These are phyloP conservation scores for Herpailurus yagouaroundi DNA, from an alignment of 2,113 vertebrate genomes.

Conservation along the genomic window DNA sequence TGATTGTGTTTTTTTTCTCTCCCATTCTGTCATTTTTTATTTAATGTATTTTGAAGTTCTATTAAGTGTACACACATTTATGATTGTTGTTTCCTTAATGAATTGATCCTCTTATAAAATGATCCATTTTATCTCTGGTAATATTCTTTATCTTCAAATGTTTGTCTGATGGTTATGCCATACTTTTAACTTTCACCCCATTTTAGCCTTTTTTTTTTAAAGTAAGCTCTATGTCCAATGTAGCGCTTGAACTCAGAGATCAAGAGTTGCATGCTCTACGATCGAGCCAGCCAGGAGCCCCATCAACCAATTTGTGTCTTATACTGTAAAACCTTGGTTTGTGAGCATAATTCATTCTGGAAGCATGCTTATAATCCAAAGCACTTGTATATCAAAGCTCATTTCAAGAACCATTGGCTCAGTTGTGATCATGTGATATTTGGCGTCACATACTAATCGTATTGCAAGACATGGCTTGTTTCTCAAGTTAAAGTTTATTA, in stretches of 20 bases:
- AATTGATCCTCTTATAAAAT: not conserved
- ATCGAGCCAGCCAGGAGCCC: not conserved
- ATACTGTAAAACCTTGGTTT: too few relatives aligned
- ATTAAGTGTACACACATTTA: not conserved
- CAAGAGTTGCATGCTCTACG: not conserved
- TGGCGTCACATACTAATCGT: too few relatives aligned
- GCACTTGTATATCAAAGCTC: too few relatives aligned
- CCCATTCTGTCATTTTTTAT: not conserved
- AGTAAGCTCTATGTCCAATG: not conserved
- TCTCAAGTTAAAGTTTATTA: too few relatives aligned
- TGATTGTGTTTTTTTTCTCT: not conserved
- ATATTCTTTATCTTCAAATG: not conserved
- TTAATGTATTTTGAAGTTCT: constrained; percentile 3
- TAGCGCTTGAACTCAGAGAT: not conserved
- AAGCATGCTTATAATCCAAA: too few relatives aligned
- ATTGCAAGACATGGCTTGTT: too few relatives aligned
- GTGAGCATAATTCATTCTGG: too few relatives aligned
- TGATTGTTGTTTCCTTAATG: not conserved
- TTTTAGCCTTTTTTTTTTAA: not conserved
- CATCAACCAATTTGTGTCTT: not conserved
- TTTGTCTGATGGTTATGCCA: not conserved
- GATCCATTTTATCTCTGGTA: not conserved
- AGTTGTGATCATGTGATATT: too few relatives aligned
- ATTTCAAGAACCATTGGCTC: too few relatives aligned
- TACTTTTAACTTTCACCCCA: not conserved